phyloP scores from a whole-genome alignment of 2,113 vertebrate species.

The Pelmatolapia mariae region DNA sequence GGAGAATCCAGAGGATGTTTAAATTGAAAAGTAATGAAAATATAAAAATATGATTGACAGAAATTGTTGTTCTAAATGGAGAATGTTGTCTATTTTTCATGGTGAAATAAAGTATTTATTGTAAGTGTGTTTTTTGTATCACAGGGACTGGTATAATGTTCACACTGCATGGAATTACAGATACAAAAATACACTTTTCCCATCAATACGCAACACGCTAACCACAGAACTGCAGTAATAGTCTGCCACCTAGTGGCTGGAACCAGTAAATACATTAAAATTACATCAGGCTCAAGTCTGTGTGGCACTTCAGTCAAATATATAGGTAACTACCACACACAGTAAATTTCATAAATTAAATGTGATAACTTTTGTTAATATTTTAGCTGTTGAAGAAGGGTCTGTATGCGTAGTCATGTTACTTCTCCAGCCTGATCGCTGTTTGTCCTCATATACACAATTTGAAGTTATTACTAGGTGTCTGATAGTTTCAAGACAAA shows the following conservation, averaged over 20 bases:
- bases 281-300: background rate
- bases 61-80: conserved; percentile 32
- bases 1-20: background rate
- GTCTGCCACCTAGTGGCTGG: conserved; percentile 4
- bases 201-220: accelerated
- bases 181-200: background rate
- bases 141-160: background rate
- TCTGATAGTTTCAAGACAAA: background rate
- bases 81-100: conserved; percentile 67
- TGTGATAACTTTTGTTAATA: background rate
- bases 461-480: background rate
- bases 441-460: background rate
- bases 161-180: background rate
- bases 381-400: background rate
- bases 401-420: background rate
- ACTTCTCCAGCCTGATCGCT: background rate
- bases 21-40: background rate
- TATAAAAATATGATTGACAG: background rate
- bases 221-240: background rate
- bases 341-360: background rate
- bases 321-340: background rate
- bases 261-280: background rate
- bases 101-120: conserved; percentile 74
- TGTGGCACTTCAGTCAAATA: background rate
- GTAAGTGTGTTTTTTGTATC: conserved; percentile 14